phyloP scores from a whole-genome alignment of 2,113 vertebrate species.

The Boleophthalmus pectinirostris region DNA sequence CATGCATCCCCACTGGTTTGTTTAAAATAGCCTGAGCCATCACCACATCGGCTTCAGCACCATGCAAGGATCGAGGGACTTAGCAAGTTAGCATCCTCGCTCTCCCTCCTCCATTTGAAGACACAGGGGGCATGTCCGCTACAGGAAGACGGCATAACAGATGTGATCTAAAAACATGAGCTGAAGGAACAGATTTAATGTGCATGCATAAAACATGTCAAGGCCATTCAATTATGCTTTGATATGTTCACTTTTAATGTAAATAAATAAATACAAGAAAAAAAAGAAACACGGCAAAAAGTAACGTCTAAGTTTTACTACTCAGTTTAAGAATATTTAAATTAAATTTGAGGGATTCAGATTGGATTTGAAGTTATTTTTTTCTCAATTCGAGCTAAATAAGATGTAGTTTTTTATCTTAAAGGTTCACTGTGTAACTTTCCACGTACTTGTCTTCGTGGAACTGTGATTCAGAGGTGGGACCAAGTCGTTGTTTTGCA shows the following conservation, averaged over 20 bases:
- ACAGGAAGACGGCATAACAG: conserved; percentile 50
- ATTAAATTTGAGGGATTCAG: too few species aligned
- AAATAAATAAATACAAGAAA: conserved; percentile 33
- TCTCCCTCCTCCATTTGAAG: conserved; percentile 54
- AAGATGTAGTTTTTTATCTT: too few species aligned
- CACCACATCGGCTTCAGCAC: conserved; percentile 46
- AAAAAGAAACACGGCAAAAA: not conserved
- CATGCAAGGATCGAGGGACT: conserved; percentile 63
- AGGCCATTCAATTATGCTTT: conserved; percentile 48
- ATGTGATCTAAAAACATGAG: conserved; percentile 67
- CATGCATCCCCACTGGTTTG: conserved; percentile 69
- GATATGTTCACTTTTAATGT: conserved; percentile 50
- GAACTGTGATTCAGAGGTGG: too few species aligned
- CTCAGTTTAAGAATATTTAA: too few species aligned
- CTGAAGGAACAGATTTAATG: conserved; percentile 54
- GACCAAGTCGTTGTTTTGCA: too few species aligned
- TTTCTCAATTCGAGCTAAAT: too few species aligned
- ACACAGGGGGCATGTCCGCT: conserved; percentile 44
- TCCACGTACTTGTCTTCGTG: too few species aligned
- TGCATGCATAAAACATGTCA: conserved; percentile 73
- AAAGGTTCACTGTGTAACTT: too few species aligned
- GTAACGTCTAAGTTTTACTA: too few species aligned
- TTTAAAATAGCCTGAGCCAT: conserved; percentile 72
- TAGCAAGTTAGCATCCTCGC: conserved; percentile 56
- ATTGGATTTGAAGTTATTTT: too few species aligned